Conservation (phyloP, 1,140 invertebrate species). For the Micrasema longulum region DNA sequence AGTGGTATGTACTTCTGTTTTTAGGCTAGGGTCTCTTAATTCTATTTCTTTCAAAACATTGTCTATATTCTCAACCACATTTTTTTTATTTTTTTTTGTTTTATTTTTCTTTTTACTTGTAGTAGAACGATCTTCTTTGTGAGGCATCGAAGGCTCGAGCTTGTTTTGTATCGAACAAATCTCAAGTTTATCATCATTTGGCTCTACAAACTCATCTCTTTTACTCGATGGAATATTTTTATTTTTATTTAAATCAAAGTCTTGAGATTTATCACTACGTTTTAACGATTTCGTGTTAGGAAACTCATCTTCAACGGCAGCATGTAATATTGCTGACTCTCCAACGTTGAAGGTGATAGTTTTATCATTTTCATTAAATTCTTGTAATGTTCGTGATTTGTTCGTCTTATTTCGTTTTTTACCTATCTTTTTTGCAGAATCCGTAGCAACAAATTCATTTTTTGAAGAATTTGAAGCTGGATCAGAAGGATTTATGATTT, state of each 20-base stretch:
- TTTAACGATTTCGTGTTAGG: not conserved
- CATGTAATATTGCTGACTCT: constrained; percentile 44
- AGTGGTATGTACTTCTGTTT: not conserved
- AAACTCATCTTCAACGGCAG: constrained; percentile 24
- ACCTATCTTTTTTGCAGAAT: constrained; percentile 43
- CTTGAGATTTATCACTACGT: constrained; percentile 36
- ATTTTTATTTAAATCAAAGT: constrained; percentile 45
- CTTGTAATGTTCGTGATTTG: constrained; percentile 30
- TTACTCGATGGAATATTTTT: not conserved
- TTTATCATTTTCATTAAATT: constrained; percentile 38
- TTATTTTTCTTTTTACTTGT: constrained; percentile 63
- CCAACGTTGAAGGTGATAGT: constrained; percentile 31
- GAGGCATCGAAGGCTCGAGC: not conserved
- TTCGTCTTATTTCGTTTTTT: constrained; percentile 51
- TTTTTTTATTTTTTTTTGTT: constrained; percentile 62
- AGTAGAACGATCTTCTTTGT: constrained; percentile 48
- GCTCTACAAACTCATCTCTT: not conserved
- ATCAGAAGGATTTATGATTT: constrained; percentile 42
- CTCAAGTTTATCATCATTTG: not conserved
- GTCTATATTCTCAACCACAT: constrained; percentile 67
- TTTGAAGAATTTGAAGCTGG: constrained; percentile 25
- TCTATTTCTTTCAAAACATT: constrained; percentile 69
- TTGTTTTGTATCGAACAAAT: constrained; percentile 44
- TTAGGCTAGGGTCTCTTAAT: constrained; percentile 50
- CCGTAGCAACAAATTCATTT: constrained; percentile 40